Percentiles rank a stretch among this genome's conserved stretches.
These are phyloP conservation scores for Limnephilus marmoratus DNA, from an alignment of 2,888 invertebrate species.

Conservation along the genomic window DNA sequence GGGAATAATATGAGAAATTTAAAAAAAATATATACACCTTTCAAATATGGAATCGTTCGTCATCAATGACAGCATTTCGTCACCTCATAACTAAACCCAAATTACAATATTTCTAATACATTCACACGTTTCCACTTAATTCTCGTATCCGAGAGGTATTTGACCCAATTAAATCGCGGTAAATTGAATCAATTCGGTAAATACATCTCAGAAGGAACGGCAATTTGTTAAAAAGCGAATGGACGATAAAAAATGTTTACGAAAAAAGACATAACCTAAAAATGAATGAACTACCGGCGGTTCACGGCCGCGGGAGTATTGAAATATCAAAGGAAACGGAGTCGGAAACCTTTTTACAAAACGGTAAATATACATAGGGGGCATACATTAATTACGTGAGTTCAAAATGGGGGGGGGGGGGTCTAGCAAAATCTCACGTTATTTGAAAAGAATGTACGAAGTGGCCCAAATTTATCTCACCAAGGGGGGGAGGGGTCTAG, in stretches of 20 bases:
- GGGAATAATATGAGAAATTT: not conserved
- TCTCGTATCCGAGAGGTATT: not conserved
- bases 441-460: no score
- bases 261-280: conserved; percentile 64
- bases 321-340: conserved; percentile 51
- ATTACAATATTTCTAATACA: not conserved
- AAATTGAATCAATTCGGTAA: conserved; percentile 7
- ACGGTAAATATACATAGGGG: no score
- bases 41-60: not conserved
- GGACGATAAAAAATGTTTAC: conserved; percentile 54
- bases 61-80: not conserved
- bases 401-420: no score
- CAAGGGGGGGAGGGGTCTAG: no score
- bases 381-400: no score
- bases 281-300: conserved; percentile 61
- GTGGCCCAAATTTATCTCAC: no score
- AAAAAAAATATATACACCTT: not conserved
- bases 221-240: conserved; percentile 35
- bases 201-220: conserved; percentile 7
- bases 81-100: not conserved
- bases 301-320: conserved; percentile 63
- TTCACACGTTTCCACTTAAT: not conserved
- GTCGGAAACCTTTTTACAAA: conserved; percentile 27
- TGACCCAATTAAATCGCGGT: conserved; percentile 25
- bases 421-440: no score